A percentile compares a stretch with the other conserved stretches of the same genome.
Evolutionary conservation across 2,888 invertebrate species (phyloP).

Genomic region (Epinotia bilunana): DNA sequence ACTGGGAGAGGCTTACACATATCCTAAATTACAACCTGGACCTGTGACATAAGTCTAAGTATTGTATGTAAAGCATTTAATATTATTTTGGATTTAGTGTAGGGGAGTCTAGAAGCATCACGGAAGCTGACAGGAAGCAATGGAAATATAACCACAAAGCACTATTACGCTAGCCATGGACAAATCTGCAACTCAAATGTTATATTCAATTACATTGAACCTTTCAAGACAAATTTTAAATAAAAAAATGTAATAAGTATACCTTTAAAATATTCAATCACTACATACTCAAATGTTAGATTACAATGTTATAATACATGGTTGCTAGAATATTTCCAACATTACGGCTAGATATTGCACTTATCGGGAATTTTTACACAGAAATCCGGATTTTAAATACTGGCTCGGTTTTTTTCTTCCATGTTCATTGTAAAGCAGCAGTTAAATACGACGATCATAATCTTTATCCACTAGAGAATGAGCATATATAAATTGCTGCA

Average conservation of each 20-base stretch:
- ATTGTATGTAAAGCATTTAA: constrained; percentile 69
- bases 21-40: constrained; percentile 81
- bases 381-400: constrained; percentile 82
- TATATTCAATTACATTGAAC: constrained; percentile 21
- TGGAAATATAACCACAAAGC: constrained; percentile 67
- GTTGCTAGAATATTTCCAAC: constrained; percentile 59
- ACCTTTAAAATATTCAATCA: constrained; percentile 34
- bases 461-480: constrained; percentile 61
- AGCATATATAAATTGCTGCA: constrained; percentile 46
- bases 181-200: constrained; percentile 36
- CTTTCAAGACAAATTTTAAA: constrained; percentile 8
- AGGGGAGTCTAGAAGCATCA: constrained; percentile 68
- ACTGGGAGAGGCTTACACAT: constrained; percentile 74
- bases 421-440: constrained; percentile 59
- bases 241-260: constrained; percentile 15
- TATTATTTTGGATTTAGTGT: constrained; percentile 67
- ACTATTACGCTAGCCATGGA: constrained; percentile 45
- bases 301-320: constrained; percentile 46
- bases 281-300: constrained; percentile 43
- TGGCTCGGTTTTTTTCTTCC: constrained; percentile 80
- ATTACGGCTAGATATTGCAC: constrained; percentile 80
- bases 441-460: constrained; percentile 50
- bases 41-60: constrained; percentile 75
- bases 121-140: constrained; percentile 76
- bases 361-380: constrained; percentile 74